These are phyloP conservation scores for Eremobia ochroleuca DNA, from an alignment of 2,888 invertebrate genomes.

Conservation along the genomic window DNA sequence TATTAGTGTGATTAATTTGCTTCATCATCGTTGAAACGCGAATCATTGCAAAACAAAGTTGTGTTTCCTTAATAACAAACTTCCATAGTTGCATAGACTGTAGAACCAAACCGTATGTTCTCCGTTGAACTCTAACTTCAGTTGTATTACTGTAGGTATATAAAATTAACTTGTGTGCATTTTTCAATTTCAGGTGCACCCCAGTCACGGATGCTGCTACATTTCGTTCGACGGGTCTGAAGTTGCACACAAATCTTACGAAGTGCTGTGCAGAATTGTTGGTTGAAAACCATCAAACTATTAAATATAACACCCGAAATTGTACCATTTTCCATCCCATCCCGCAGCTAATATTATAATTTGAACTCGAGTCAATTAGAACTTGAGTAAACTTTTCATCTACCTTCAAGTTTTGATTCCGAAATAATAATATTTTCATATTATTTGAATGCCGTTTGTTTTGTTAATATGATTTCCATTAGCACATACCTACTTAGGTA, in stretches of 20 bases:
- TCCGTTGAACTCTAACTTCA: neutral
- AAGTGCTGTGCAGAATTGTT: slow-evolving; percentile 82
- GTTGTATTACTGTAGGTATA: neutral
- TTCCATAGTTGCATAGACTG: neutral
- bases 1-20: too few relatives aligned
- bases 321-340: neutral
- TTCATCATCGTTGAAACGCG: neutral
- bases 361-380: neutral
- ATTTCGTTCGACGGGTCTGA: slow-evolving; percentile 85
- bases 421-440: neutral
- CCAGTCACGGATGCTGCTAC: slow-evolving; percentile 85
- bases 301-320: neutral
- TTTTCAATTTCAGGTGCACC: slow-evolving; percentile 80
- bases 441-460: slow-evolving; percentile 10
- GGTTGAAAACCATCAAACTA: slow-evolving; percentile 44
- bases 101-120: neutral
- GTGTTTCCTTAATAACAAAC: neutral
- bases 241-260: slow-evolving; percentile 80
- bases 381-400: neutral
- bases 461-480: neutral
- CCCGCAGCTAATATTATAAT: neutral
- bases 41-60: neutral
- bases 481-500: neutral
- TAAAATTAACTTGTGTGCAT: neutral
- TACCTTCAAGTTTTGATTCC: neutral